phyloP scores from a whole-genome alignment of 1,140 invertebrate species.

The Chymomyza costata region DNA sequence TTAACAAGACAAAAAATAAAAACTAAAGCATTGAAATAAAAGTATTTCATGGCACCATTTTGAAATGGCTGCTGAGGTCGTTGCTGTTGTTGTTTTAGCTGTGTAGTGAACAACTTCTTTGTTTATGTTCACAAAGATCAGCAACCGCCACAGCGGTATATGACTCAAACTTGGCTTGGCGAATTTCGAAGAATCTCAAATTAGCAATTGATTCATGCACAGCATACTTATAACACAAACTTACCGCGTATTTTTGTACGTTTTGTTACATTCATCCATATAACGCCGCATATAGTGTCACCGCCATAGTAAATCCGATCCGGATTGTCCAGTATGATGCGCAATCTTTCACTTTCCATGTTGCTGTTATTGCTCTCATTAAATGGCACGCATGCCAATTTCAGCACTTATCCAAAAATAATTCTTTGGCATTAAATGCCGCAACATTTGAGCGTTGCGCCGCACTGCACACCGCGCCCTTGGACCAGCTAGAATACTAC shows the following conservation, averaged over 20 bases:
- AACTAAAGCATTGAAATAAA: too few species aligned
- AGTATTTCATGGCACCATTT: too few species aligned
- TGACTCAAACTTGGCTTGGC: conserved; percentile 41
- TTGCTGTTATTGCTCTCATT: conserved; percentile 35
- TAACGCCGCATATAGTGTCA: conserved; percentile 64
- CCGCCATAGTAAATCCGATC: conserved; percentile 66
- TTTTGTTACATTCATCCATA: conserved; percentile 65
- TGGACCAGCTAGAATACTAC: too few species aligned
- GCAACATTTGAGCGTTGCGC: conserved; percentile 36
- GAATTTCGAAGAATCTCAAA: conserved; percentile 4
- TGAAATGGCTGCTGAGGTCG: conserved; percentile 33
- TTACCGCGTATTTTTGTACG: conserved; percentile 72
- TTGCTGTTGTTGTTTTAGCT: conserved; percentile 26
- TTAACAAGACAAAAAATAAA: conserved; percentile 9
- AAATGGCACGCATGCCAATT: conserved; percentile 12
- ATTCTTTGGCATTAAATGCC: conserved; percentile 44
- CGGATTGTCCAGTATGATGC: conserved; percentile 65
- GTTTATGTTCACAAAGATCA: conserved; percentile 39
- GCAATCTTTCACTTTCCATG: conserved; percentile 71
- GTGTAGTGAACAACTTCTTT: conserved; percentile 48
- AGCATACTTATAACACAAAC: conserved; percentile 16
- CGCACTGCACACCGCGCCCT: too few species aligned
- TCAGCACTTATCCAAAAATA: conserved; percentile 61
- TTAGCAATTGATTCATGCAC: too few species aligned
- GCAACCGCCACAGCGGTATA: conserved; percentile 35